phyloP scores from a whole-genome alignment of 2,888 invertebrate genomes.

The Trichacis sp. region DNA sequence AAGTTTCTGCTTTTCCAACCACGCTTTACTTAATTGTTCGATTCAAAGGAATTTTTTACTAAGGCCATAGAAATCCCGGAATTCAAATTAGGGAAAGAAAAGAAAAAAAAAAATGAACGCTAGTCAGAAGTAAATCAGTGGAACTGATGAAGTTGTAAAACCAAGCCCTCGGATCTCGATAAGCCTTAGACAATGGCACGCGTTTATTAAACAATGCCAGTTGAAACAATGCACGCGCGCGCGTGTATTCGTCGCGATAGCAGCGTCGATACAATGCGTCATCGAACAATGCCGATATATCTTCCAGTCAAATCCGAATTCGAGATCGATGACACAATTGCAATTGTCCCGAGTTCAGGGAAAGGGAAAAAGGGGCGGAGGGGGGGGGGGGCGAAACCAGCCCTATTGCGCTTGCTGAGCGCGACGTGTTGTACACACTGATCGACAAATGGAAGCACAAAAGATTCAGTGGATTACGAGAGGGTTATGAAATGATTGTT shows the following conservation, averaged over 20 bases:
- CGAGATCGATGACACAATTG: conserved; percentile 56
- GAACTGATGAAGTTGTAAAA: conserved; percentile 47
- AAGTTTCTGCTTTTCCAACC: background rate
- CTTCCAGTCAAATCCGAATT: conserved; percentile 57
- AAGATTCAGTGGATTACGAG: background rate
- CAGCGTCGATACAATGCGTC: conserved; percentile 52
- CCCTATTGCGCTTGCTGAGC: background rate
- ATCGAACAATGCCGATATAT: conserved; percentile 59
- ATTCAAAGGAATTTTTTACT: too few species aligned
- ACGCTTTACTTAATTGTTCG: too few species aligned
- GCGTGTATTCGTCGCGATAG: conserved; percentile 16
- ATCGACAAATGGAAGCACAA: background rate
- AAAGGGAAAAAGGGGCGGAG: conserved; percentile 30
- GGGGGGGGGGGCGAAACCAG: conserved; percentile 31
- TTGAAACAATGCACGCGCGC: conserved; percentile 56
- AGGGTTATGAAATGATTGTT: background rate
- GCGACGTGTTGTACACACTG: background rate
- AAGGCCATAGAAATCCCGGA: background rate
- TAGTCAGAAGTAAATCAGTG: conserved; percentile 34
- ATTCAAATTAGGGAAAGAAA: background rate
- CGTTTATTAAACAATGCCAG: conserved; percentile 61
- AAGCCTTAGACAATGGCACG: conserved; percentile 54
- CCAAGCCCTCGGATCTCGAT: conserved; percentile 43
- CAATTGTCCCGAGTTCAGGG: conserved; percentile 49
- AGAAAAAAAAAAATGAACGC: conserved; percentile 36